Percentiles rank a stretch among this genome's conserved stretches.
Evolutionary conservation across 2,113 vertebrate species (phyloP).

Genomic region (Eurypyga helias): DNA sequence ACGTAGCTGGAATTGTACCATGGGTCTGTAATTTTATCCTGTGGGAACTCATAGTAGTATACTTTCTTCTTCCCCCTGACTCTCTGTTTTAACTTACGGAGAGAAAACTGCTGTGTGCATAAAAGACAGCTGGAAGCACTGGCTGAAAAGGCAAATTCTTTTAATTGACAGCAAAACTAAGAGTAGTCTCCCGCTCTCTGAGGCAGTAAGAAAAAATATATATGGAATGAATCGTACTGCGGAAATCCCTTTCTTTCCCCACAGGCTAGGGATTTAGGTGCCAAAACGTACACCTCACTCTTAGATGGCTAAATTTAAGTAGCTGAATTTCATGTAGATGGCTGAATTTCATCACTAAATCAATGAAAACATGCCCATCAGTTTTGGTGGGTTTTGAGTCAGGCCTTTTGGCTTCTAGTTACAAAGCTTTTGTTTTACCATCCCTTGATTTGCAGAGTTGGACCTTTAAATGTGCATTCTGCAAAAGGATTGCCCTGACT

Average conservation of each 20-base stretch:
- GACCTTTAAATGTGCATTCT: not conserved
- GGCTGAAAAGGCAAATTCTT: not conserved
- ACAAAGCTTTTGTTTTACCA: not conserved
- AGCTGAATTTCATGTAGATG: too few species aligned
- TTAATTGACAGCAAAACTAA: not conserved
- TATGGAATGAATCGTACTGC: not conserved
- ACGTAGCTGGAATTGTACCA: not conserved
- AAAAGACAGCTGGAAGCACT: not conserved
- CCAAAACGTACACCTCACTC: not conserved
- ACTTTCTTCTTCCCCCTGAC: not conserved
- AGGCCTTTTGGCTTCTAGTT: not conserved
- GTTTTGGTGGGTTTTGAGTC: not conserved
- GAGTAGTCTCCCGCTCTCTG: not conserved
- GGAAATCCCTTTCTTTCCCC: not conserved
- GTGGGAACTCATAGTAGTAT: not conserved
- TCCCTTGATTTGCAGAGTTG: not conserved
- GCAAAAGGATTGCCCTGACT: not conserved
- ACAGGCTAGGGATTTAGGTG: not conserved
- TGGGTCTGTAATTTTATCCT: constrained; percentile 9
- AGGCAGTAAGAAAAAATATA: not conserved
- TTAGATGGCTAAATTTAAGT: not conserved
- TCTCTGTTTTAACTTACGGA: not conserved
- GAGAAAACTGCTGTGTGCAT: not conserved
- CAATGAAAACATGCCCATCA: not conserved
- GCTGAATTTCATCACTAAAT: not conserved